A percentile compares a stretch with the other conserved stretches of the same genome.
Evolutionary conservation across 2,888 invertebrate genomes (phyloP).

Genomic region (Cerceris ruficornis): DNA sequence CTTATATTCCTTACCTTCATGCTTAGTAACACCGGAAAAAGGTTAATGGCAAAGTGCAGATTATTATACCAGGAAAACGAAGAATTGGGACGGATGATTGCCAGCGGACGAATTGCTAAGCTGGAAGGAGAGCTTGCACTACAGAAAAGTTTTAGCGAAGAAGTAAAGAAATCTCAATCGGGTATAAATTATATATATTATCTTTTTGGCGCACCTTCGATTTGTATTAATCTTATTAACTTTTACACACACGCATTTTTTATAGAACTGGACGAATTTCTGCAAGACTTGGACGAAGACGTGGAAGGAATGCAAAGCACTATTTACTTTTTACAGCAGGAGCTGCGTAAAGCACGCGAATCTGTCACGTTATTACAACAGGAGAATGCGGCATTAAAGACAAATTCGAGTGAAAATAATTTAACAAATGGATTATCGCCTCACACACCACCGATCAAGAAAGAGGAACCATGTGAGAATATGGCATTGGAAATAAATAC

Average conservation of each 20-base stretch:
- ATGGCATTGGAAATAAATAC: conserved; percentile 52
- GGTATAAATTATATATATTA: conserved; percentile 83
- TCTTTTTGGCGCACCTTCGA: background rate
- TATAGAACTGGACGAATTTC: conserved; percentile 95
- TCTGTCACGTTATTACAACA: conserved; percentile 86
- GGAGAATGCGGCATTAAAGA: conserved; percentile 81
- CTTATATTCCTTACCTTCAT: conserved; percentile 15
- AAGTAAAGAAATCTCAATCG: conserved; percentile 97
- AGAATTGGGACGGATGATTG: conserved; percentile 97
- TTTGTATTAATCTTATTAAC: background rate
- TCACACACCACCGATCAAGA: conserved; percentile 77
- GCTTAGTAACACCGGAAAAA: conserved; percentile 95
- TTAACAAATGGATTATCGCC: conserved; percentile 78
- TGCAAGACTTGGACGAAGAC: conserved; percentile 98
- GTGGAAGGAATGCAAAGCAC: conserved; percentile 99
- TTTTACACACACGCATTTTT: background rate
- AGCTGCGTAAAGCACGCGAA: conserved; percentile 92
- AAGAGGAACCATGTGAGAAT: conserved; percentile 67
- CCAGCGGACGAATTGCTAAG: conserved; percentile 96
- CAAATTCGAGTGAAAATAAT: conserved; percentile 68
- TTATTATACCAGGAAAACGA: conserved; percentile 98
- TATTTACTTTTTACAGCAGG: conserved; percentile 96
- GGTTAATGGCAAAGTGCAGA: conserved; percentile 98
- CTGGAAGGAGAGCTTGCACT: conserved; percentile 97
- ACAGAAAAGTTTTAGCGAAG: conserved; percentile 97